Evolutionary conservation across 2,797 vertebrate genomes (phyloP).

Genomic region (Ctenopoma kingsleyae): DNA sequence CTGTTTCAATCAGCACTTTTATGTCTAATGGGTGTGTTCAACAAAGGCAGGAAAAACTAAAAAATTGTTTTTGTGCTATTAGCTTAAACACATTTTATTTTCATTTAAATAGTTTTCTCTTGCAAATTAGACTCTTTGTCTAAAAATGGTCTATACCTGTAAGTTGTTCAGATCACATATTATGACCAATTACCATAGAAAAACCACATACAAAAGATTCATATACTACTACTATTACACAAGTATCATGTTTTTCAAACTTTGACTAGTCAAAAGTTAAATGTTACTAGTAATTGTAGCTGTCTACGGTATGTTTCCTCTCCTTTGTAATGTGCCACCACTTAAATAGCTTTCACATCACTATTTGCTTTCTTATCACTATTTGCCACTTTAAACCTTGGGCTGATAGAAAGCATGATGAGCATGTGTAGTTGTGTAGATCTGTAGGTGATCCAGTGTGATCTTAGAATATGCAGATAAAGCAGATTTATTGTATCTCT

Average conservation of each 20-base stretch:
- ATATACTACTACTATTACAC: too few relatives aligned
- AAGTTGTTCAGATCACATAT: too few relatives aligned
- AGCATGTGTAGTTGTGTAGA: conserved; percentile 77
- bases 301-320: not conserved
- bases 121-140: too few relatives aligned
- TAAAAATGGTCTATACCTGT: too few relatives aligned
- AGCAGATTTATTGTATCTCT: conserved; percentile 90
- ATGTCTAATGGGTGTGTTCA: too few relatives aligned
- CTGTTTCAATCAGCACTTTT: too few relatives aligned
- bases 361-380: not conserved
- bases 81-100: too few relatives aligned
- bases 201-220: too few relatives aligned
- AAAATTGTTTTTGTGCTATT: too few relatives aligned
- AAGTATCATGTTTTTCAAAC: not conserved
- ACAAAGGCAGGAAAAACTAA: too few relatives aligned
- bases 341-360: conserved; percentile 13
- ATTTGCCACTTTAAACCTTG: conserved; percentile 31
- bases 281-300: not conserved
- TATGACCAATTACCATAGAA: too few relatives aligned
- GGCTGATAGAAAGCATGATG: conserved; percentile 62
- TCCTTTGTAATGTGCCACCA: conserved; percentile 7
- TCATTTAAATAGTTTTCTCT: too few relatives aligned
- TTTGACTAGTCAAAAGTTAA: not conserved
- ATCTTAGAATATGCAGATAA: conserved; percentile 78
- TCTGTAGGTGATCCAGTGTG: conserved; percentile 80